Conservation (phyloP, 2,113 vertebrate species). For the Indicator maculatus region DNA sequence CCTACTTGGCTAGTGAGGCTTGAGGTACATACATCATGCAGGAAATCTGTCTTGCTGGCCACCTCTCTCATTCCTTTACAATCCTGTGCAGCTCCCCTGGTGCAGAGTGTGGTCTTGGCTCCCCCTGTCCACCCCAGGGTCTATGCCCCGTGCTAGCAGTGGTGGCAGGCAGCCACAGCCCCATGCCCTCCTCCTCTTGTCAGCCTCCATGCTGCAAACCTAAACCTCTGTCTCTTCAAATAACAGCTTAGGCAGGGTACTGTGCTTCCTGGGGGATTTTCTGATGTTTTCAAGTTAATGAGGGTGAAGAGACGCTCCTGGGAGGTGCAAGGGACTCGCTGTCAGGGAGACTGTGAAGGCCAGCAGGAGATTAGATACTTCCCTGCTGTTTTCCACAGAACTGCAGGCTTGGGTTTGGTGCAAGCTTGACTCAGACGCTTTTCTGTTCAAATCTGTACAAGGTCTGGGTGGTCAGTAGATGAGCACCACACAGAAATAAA, state of each 20-base stretch:
- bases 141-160: neutral
- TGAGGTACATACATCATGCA: accelerated
- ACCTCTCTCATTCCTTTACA: neutral
- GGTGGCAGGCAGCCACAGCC: accelerated
- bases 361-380: neutral
- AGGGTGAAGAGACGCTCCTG: accelerated
- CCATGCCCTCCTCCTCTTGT: neutral
- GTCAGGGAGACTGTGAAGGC: neutral
- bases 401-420: accelerated
- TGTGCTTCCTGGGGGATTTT: neutral
- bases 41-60: neutral
- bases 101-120: neutral
- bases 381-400: neutral
- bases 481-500: neutral
- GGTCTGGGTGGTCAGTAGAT: neutral
- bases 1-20: neutral
- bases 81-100: neutral
- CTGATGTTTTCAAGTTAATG: neutral
- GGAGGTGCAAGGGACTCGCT: neutral
- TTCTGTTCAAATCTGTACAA: accelerated
- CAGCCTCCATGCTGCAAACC: accelerated
- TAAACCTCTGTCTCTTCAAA: neutral
- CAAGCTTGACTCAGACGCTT: neutral
- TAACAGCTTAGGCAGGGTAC: neutral
- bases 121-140: accelerated